Percentiles rank a stretch among this genome's conserved stretches.
Evolutionary conservation across 1,140 invertebrate genomes (phyloP).

Genomic region (Calephelis virginiensis): DNA sequence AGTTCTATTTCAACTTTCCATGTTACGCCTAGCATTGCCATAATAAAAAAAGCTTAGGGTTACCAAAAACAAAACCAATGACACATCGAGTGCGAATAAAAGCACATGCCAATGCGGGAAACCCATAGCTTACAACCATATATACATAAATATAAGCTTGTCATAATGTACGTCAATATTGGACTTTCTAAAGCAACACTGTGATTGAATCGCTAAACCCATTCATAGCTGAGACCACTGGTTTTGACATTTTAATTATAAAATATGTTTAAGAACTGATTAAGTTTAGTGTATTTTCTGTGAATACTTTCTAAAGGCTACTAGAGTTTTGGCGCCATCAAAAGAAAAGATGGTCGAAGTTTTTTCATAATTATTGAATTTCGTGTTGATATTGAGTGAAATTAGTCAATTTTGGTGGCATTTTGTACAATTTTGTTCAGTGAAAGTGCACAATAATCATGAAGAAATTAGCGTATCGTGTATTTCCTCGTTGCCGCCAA

Average conservation of each 20-base stretch:
- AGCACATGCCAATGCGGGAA: slow-evolving; percentile 57
- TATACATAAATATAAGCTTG: slow-evolving; percentile 39
- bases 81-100: slow-evolving; percentile 41
- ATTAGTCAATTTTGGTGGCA: no score
- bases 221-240: neutral
- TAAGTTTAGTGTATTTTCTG: no score
- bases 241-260: neutral
- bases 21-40: neutral
- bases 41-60: slow-evolving; percentile 49
- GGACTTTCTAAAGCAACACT: slow-evolving; percentile 60
- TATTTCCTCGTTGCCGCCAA: no score
- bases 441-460: no score
- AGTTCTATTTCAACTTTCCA: neutral
- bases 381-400: no score
- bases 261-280: no score
- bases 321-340: no score
- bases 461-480: no score
- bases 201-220: slow-evolving; percentile 20
- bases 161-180: slow-evolving; percentile 63
- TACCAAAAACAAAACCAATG: slow-evolving; percentile 37
- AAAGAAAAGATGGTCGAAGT: no score
- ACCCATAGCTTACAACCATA: slow-evolving; percentile 70
- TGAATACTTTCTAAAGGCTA: no score
- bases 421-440: no score
- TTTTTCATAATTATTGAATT: no score